Conservation (phyloP, 2,113 vertebrate genomes). For the Vulpes vulpes region DNA sequence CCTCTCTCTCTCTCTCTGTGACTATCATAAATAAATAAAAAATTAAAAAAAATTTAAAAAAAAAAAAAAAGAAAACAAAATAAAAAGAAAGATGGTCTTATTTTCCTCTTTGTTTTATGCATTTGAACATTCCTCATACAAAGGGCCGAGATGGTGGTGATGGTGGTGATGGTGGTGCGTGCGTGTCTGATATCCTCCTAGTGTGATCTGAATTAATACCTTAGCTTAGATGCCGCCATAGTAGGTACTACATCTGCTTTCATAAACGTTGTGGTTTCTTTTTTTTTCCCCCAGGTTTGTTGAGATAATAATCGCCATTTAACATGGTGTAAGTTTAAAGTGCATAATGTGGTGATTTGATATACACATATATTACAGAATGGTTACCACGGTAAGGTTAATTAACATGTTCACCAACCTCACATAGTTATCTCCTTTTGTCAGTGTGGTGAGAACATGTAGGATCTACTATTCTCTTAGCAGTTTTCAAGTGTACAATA, state of each 20-base stretch:
- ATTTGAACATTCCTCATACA: slow-evolving; percentile 31
- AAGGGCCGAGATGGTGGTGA: not conserved
- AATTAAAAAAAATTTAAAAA: too few species aligned
- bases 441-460: not conserved
- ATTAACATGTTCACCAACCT: not conserved
- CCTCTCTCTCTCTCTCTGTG: too few species aligned
- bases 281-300: not conserved
- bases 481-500: not conserved
- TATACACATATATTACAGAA: not conserved
- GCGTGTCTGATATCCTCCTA: not conserved
- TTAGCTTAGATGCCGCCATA: slow-evolving; percentile 45
- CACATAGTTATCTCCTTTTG: not conserved
- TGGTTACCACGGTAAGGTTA: not conserved
- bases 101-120: slow-evolving; percentile 24
- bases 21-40: too few species aligned
- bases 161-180: not conserved
- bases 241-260: slow-evolving; percentile 1
- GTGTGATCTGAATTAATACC: not conserved
- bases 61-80: slow-evolving; percentile 11
- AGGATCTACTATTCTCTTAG: not conserved
- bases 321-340: not conserved
- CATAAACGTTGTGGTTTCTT: not conserved
- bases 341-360: not conserved
- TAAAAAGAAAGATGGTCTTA: not conserved
- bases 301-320: not conserved